A percentile compares a stretch with the other conserved stretches of the same genome.
Conservation (phyloP, 2,888 invertebrate genomes). For the Torymus aiolomorphi region DNA sequence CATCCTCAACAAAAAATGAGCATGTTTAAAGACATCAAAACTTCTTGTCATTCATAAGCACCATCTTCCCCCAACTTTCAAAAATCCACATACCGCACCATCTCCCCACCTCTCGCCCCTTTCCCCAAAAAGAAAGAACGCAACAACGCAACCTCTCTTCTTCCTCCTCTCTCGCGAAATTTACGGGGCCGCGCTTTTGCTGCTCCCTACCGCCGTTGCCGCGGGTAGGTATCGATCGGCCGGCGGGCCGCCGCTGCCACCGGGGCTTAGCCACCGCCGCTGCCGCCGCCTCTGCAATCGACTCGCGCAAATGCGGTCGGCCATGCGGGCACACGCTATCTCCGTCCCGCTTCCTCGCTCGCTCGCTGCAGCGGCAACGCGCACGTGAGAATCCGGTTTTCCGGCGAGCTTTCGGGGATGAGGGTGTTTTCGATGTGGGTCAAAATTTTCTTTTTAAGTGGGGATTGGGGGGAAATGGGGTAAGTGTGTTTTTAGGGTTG, state of each 20-base stretch:
- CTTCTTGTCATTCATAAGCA: no score
- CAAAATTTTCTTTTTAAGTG: background rate
- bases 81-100: no score
- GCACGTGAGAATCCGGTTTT: slow-evolving; percentile 58
- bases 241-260: background rate
- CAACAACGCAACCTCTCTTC: no score
- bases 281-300: slow-evolving; percentile 64
- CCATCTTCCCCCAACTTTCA: no score
- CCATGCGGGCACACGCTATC: slow-evolving; percentile 43
- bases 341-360: background rate
- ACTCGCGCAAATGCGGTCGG: slow-evolving; percentile 73
- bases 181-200: background rate
- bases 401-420: background rate
- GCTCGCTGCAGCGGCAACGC: no score
- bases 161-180: background rate
- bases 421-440: no score
- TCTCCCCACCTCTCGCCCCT: no score
- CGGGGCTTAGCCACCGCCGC: slow-evolving; percentile 18
- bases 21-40: no score
- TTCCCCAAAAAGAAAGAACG: no score
- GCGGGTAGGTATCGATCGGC: slow-evolving; percentile 52
- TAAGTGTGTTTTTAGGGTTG: no score
- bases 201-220: background rate
- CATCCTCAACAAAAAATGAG: no score
- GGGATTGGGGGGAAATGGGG: no score